Conservation (phyloP, 2,797 vertebrate species). For the Darevskia mixta region DNA sequence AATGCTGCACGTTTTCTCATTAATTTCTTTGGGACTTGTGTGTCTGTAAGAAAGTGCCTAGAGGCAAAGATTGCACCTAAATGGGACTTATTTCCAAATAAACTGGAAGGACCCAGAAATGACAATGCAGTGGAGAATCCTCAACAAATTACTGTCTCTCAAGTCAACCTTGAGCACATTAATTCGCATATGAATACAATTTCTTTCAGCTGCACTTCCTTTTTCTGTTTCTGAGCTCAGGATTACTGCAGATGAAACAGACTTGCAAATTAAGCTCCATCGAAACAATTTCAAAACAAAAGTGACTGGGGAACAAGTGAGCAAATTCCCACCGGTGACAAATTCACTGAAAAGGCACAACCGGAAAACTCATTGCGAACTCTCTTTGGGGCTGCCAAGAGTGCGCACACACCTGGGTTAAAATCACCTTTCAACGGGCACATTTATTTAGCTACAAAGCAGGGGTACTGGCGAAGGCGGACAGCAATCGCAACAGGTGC, state of each 20-base stretch:
- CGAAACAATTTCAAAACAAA: background rate
- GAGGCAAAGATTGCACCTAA: background rate
- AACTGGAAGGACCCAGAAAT: background rate
- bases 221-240: too few relatives aligned
- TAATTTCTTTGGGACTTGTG: background rate
- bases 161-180: background rate
- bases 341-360: background rate
- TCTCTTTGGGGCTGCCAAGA: background rate
- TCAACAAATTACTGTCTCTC: background rate
- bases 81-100: background rate
- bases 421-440: background rate
- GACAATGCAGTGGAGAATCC: background rate
- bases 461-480: conserved; percentile 17
- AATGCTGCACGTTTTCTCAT: background rate
- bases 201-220: background rate
- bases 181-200: background rate
- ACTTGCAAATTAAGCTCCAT: background rate
- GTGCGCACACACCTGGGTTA: accelerated
- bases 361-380: background rate
- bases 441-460: background rate
- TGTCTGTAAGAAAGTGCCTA: background rate
- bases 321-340: background rate
- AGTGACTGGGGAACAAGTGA: too few relatives aligned
- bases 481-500: conserved; percentile 62
- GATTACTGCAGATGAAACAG: background rate